Base-by-base conservation (phyloP, 1,140 invertebrate species). In the Lasioglossum albipes region DNA sequence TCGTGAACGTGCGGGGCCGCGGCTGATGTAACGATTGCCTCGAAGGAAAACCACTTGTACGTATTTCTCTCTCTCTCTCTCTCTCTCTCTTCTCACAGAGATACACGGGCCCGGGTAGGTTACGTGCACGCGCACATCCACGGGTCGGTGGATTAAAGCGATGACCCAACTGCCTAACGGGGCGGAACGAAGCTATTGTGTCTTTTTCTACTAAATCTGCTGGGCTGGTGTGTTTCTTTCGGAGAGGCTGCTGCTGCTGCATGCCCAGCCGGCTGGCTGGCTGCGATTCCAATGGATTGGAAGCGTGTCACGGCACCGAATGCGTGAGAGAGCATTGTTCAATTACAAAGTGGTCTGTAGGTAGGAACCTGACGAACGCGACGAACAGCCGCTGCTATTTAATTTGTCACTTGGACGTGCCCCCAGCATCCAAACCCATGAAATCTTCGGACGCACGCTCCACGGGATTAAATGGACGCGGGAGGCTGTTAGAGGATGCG, bases 101-200 rank as follows among this genome's bases (percentile, higher is more conserved):
- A 49, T 49, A 49, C 45, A 20, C 52, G 0, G 52, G 52, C 52
- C 18, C 6, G 31, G 6, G 52, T 22, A 62, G 18, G 54, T 2
- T 74, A 42, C 27, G 31, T 57, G 45, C n/a, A 45, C 9, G 7
- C 31, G 13, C 42, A 12, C 59, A 12, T n/a, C 31, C 52, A 54
- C 52, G 18, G 52, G 52, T 54, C 67, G 52, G 84, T 83, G 75
- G 62, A 81, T 86, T 86, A 86, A 87, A 80, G 66, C 74, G 74
- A 76, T 76, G 84, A 87, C 76, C 81, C 27, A 61, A 18, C 69
- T 83, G 49, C 54, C 77, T 86, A 87, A 87, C 81, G 74, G 52
- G 70, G 42, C 74, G 42, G 70, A 87, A 83, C 77, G 54, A 52
- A 83, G 16, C 77, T 75, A 81, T 81, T 83, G 76, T 41, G 49